Percentiles rank a stretch among this genome's conserved stretches.
Conservation (phyloP, 35 echinoderm and acorn worm species). For the Eucidaris tribuloides region DNA sequence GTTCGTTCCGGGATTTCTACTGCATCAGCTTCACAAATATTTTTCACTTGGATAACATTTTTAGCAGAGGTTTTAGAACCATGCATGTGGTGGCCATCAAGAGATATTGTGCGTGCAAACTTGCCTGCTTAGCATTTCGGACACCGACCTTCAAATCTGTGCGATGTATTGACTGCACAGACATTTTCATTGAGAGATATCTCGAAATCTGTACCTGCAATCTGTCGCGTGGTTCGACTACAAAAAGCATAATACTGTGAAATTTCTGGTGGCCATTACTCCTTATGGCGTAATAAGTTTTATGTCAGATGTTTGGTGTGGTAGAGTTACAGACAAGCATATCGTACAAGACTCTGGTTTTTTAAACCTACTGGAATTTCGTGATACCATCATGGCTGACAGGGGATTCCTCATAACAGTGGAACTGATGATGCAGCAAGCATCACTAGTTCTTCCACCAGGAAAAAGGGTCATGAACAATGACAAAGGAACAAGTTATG, state of each 20-base stretch:
- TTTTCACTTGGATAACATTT: not conserved
- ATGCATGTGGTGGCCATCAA: not conserved
- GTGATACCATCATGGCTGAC: slow-evolving; percentile 20
- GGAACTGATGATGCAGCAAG: not conserved
- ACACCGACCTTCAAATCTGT: not conserved
- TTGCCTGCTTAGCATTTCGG: not conserved
- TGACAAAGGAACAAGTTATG: not conserved
- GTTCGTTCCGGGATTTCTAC: too few species aligned
- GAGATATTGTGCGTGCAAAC: not conserved
- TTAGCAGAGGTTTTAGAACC: not conserved
- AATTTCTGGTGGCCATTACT: slow-evolving; percentile 23
- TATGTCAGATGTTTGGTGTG: slow-evolving; percentile 6
- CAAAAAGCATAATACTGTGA: slow-evolving; percentile 36
- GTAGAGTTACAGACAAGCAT: slow-evolving; percentile 26
- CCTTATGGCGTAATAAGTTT: slow-evolving; percentile 17
- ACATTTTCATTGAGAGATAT: slow-evolving; percentile 32
- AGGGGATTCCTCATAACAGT: slow-evolving; percentile 31
- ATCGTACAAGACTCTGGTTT: slow-evolving; percentile 9
- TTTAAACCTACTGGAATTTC: not conserved
- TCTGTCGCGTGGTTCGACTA: slow-evolving; percentile 21
- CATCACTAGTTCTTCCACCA: not conserved
- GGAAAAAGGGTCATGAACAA: not conserved
- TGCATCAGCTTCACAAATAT: not conserved
- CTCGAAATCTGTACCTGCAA: not conserved
- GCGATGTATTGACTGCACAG: slow-evolving; percentile 33